Evolutionary conservation across 2,113 vertebrate species (phyloP).

Genomic region (Proteles cristata): DNA sequence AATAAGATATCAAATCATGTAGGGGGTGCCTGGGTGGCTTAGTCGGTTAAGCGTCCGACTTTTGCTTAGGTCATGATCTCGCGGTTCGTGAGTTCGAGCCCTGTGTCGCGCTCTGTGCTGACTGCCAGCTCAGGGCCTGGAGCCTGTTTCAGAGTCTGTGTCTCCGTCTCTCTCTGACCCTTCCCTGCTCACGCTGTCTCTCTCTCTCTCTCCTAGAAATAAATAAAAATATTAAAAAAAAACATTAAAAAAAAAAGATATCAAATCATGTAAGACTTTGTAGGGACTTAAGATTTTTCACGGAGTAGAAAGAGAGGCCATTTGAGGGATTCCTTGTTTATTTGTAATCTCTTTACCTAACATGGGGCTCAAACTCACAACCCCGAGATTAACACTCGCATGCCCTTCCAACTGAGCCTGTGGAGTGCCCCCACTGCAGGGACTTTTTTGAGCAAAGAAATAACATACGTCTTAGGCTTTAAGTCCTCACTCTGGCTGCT

Average conservation of each 20-base stretch:
- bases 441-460: neutral
- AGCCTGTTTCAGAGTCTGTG: too few species aligned
- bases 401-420: neutral
- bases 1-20: neutral
- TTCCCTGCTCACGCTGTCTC: too few species aligned
- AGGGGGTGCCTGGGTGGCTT: too few species aligned
- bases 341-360: neutral
- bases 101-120: too few species aligned
- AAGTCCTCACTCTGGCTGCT: neutral
- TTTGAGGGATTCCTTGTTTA: neutral
- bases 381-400: neutral
- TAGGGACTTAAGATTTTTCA: neutral
- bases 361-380: neutral
- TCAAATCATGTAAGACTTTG: neutral
- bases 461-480: neutral
- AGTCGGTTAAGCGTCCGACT: too few species aligned
- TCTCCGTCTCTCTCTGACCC: too few species aligned
- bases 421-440: neutral
- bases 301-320: neutral
- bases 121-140: too few species aligned
- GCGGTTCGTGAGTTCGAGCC: too few species aligned
- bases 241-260: too few species aligned
- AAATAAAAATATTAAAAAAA: too few species aligned
- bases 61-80: too few species aligned
- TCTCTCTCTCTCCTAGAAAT: too few species aligned